Conservation (phyloP, 2,797 vertebrate genomes). For the Sus cebifrons region DNA sequence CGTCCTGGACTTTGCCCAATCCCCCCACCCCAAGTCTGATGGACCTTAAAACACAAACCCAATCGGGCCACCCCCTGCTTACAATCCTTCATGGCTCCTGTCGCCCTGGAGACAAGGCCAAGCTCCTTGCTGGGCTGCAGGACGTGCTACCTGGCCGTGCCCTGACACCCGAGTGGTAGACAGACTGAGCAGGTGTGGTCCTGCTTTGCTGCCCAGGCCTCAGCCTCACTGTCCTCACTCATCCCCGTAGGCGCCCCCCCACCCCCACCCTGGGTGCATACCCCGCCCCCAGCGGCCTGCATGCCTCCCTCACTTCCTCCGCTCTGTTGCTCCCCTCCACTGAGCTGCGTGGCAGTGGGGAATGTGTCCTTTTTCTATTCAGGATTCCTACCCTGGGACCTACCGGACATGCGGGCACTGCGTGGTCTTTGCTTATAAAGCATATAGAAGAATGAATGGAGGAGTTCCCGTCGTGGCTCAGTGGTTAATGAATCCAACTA, state of each 20-base stretch:
- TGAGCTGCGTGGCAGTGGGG: neutral
- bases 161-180: fast-evolving
- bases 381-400: neutral
- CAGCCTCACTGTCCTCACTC: neutral
- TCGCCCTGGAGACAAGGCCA: neutral
- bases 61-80: neutral
- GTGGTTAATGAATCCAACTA: too few relatives aligned
- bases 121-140: neutral
- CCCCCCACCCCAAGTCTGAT: neutral
- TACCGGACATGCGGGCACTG: neutral
- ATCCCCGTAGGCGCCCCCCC: neutral
- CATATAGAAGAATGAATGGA: fast-evolving
- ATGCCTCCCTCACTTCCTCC: too few relatives aligned
- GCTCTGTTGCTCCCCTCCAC: neutral
- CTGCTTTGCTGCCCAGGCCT: neutral
- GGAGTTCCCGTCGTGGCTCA: too few relatives aligned
- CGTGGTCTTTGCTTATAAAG: neutral
- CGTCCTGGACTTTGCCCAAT: too few relatives aligned
- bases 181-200: fast-evolving
- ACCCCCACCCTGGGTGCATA: too few relatives aligned
- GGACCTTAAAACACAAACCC: neutral
- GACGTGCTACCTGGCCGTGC: neutral
- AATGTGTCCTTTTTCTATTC: neutral
- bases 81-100: neutral
- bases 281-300: neutral